Conservation (phyloP, 2,797 vertebrate species). For the Pseudomugil tenellus region DNA sequence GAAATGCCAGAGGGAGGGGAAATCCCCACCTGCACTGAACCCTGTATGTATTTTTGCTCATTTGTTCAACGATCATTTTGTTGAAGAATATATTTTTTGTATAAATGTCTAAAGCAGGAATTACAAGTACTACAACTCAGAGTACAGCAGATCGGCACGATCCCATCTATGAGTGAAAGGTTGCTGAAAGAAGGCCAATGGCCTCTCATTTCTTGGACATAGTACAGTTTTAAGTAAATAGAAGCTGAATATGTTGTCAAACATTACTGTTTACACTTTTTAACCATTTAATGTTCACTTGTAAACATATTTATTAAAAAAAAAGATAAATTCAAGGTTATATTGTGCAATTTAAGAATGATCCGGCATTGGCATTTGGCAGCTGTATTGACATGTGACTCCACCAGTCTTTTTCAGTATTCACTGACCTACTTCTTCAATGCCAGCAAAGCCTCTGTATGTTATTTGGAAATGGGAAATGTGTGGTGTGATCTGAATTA, state of each 20-base stretch:
- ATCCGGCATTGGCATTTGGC: background rate
- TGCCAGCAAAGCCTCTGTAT: conserved; percentile 5
- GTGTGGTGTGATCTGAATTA: background rate
- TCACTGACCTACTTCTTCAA: conserved; percentile 49
- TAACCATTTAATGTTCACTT: background rate
- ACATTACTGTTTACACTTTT: background rate
- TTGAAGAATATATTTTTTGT: background rate
- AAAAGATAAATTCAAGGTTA: background rate
- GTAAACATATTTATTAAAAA: background rate
- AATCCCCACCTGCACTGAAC: no score
- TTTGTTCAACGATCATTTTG: background rate
- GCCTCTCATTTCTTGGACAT: conserved; percentile 8
- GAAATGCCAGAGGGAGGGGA: no score
- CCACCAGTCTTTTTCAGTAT: conserved; percentile 11
- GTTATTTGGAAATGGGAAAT: conserved; percentile 4
- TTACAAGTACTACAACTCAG: no score
- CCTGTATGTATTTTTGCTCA: background rate
- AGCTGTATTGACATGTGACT: conserved; percentile 32
- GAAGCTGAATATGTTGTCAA: background rate
- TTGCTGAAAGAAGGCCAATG: background rate
- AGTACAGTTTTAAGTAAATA: background rate
- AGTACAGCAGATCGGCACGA: background rate
- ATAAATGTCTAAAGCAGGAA: no score
- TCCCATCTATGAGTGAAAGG: background rate
- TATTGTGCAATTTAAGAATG: background rate